Base-by-base conservation (phyloP, 2,888 invertebrate species). In the Agrochola circellaris region DNA sequence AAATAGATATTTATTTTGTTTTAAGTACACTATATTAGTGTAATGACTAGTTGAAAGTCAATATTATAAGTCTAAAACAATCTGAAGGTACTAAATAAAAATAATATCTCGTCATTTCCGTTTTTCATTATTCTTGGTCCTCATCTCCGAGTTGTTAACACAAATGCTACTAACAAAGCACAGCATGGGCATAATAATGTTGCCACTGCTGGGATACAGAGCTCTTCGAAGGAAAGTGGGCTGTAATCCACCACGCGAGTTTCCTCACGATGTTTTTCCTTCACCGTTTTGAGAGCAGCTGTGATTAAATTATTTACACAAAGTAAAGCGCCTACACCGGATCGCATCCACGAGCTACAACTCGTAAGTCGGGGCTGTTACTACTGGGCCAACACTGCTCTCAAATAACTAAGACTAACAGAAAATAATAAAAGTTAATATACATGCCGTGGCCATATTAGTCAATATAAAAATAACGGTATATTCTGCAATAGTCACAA, bases 21-120 rank as follows among this genome's bases (percentile, higher is more conserved):
- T 75, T 92, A 93, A 92, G 91, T 96, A 96, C 96, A 96, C 96
- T 96, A 96, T 96, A 96, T 96, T 96, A 96, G 96, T 96, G 96
- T 96, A 94, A 95, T 89, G 90, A 93, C 92, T 94, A 93, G 90
- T 72, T 85, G 65, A 73, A 75, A 91, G 86, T 88, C 90, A 87
- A 88, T 82, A 85, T 87, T 83, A 86, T 92, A 93, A 94, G 90
- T 88, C 88, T 92, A 91, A 92, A 90, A 75, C 84, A 79, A 93
- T 93, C 91, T 87, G 89, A 90, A 91, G 92, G 92, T 93, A 92
- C 92, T 93, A 93, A 93, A 91, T 93, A 92, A 93, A 84, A 92
- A 88, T 84, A 86, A 85, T 81, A 85, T 77, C 77, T 80, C 56
- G 60, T 79, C 76, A 76, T 71, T 77, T 76, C 42, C 75, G 61